Conservation (phyloP, 2,113 vertebrate genomes). For the Edolisoma coerulescens region DNA sequence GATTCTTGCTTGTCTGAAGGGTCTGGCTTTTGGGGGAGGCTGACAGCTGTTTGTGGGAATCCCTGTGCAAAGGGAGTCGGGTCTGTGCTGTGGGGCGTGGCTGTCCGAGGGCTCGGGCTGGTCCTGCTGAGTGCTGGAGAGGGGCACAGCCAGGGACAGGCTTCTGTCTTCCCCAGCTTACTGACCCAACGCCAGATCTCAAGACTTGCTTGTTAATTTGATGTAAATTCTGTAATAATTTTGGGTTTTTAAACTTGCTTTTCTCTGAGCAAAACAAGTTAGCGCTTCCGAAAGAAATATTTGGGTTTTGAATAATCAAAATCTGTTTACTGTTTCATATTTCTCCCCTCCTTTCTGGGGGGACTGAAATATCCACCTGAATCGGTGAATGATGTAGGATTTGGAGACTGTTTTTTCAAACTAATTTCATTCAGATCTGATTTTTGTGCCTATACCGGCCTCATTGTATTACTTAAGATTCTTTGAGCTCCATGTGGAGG, state of each 20-base stretch:
- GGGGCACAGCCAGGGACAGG: background rate
- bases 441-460: background rate
- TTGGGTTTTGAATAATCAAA: background rate
- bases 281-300: background rate
- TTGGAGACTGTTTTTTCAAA: background rate
- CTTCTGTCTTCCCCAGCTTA: background rate
- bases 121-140: background rate
- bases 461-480: background rate
- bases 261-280: background rate
- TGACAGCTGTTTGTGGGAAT: background rate
- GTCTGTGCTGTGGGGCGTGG: too few relatives aligned
- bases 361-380: background rate
- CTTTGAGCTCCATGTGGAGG: background rate
- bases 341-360: background rate
- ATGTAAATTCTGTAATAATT: background rate
- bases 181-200: background rate
- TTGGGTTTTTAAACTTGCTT: background rate
- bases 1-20: background rate
- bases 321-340: background rate
- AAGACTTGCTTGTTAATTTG: background rate
- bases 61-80: rapidly evolving
- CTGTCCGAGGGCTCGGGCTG: too few relatives aligned
- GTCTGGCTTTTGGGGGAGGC: background rate
- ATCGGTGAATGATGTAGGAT: background rate
- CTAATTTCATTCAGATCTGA: background rate